phyloP scores from a whole-genome alignment of 2,113 vertebrate genomes.

The Maccullochella peelii region DNA sequence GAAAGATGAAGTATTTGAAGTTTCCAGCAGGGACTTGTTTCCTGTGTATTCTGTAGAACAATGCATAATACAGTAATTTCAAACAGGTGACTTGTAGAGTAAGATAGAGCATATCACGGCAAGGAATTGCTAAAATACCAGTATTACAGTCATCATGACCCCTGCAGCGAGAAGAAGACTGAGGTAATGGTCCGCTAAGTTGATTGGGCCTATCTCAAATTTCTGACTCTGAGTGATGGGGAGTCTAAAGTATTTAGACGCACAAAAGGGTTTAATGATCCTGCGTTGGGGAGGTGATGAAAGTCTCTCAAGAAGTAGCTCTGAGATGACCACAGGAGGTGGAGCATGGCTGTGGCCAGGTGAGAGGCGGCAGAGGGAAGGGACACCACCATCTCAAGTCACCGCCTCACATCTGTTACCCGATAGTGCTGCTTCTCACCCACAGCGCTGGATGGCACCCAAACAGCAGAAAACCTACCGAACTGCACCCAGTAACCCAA shows the following conservation, averaged over 20 bases:
- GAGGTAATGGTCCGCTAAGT: slow-evolving; percentile 62
- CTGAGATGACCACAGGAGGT: slow-evolving; percentile 41
- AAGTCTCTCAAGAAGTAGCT: slow-evolving; percentile 62
- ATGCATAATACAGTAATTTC: not conserved
- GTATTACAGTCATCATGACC: slow-evolving; percentile 32
- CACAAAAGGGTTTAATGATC: slow-evolving; percentile 79
- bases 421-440: slow-evolving; percentile 50
- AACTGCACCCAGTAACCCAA: slow-evolving; percentile 20
- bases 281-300: slow-evolving; percentile 66
- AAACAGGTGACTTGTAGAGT: not conserved
- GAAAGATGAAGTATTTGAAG: slow-evolving; percentile 18
- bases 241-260: slow-evolving; percentile 71
- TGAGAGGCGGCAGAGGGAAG: slow-evolving; percentile 59
- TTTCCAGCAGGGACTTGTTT: not conserved
- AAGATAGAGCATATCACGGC: slow-evolving; percentile 11
- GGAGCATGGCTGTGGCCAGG: slow-evolving; percentile 48
- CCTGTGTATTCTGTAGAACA: not conserved
- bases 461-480: slow-evolving; percentile 26
- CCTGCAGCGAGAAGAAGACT: slow-evolving; percentile 29
- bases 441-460: slow-evolving; percentile 38
- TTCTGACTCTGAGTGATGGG: slow-evolving; percentile 67
- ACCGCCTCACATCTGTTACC: slow-evolving; percentile 60
- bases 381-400: slow-evolving; percentile 71
- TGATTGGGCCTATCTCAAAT: slow-evolving; percentile 73
- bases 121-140: slow-evolving; percentile 21